These are phyloP conservation scores for Napeogenes inachia DNA, from an alignment of 2,888 invertebrate species.

Conservation along the genomic window DNA sequence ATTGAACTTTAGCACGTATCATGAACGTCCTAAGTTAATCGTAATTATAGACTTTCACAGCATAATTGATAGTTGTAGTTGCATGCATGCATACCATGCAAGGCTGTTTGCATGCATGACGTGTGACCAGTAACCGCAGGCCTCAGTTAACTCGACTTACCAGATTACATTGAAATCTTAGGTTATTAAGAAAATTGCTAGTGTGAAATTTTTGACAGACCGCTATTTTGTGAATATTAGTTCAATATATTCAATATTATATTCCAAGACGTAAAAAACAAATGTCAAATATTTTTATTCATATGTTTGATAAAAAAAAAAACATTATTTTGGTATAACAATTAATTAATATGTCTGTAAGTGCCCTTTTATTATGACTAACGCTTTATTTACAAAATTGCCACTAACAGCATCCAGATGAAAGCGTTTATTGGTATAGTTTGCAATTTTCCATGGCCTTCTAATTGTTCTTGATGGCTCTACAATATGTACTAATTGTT, in stretches of 20 bases:
- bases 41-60: constrained; percentile 22
- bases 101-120: constrained; percentile 16
- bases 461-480: constrained; percentile 15
- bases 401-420: constrained; percentile 20
- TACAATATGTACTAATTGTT: background rate
- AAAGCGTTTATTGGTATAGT: constrained; percentile 30
- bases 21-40: background rate
- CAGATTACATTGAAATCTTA: background rate
- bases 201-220: background rate
- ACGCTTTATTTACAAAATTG: constrained; percentile 6
- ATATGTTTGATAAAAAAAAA: no score
- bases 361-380: background rate
- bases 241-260: no score
- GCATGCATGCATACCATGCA: constrained; percentile 17
- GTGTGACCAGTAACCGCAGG: constrained; percentile 12
- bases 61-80: constrained; percentile 22
- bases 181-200: background rate
- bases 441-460: constrained; percentile 30
- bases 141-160: background rate
- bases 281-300: no score
- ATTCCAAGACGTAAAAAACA: no score
- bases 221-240: background rate
- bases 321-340: no score
- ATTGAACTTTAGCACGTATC: constrained; percentile 3
- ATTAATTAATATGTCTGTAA: background rate